Conservation (phyloP, 2,888 invertebrate species). For the Drosophila subsilvestris region DNA sequence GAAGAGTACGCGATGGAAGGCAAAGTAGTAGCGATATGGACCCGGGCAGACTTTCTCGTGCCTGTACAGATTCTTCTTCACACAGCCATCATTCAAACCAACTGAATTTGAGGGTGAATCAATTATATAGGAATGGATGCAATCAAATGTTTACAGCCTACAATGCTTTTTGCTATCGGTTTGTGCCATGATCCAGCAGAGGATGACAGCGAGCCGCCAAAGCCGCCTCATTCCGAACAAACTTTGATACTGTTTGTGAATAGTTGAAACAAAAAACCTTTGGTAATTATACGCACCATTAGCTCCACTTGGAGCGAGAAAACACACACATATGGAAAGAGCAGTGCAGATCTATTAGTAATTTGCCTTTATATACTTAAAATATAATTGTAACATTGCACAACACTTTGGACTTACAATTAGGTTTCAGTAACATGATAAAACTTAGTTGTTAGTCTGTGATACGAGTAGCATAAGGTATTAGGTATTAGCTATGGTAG, state of each 20-base stretch:
- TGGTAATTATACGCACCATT: neutral
- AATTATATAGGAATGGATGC: too few relatives aligned
- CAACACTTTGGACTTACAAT: conserved; percentile 64
- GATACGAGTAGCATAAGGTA: conserved; percentile 48
- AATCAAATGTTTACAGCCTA: neutral
- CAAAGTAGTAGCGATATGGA: conserved; percentile 3
- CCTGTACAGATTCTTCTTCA: conserved; percentile 7
- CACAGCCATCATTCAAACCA: neutral
- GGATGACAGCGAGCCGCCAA: neutral
- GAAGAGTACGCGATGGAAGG: conserved; percentile 6
- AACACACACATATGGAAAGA: neutral
- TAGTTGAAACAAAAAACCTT: neutral
- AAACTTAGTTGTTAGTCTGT: conserved; percentile 65
- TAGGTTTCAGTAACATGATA: conserved; percentile 52
- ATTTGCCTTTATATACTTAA: conserved; percentile 32
- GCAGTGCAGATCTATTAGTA: conserved; percentile 19
- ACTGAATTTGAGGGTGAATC: neutral
- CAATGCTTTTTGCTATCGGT: neutral
- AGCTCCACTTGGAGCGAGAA: neutral
- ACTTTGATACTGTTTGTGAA: neutral
- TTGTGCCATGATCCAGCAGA: neutral
- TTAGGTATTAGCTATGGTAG: conserved; percentile 41
- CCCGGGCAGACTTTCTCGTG: conserved; percentile 5
- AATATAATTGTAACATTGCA: conserved; percentile 59
- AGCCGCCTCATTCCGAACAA: neutral